A percentile compares a stretch with the other conserved stretches of the same genome.
phyloP scores from a whole-genome alignment of 92 coral and sea anemone genomes.

The Palythoa heliodiscus region DNA sequence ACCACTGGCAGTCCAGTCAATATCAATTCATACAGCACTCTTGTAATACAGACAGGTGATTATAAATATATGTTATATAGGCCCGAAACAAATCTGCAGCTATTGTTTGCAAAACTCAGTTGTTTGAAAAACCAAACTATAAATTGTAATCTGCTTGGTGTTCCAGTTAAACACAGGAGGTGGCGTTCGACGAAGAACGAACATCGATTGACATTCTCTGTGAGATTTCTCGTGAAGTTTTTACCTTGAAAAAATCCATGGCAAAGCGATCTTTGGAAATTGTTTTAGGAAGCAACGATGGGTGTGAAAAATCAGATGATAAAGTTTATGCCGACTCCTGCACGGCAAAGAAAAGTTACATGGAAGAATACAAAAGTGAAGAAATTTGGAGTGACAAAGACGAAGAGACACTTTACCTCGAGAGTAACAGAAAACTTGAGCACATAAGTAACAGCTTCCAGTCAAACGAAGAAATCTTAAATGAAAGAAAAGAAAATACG shows the following conservation, averaged over 20 bases:
- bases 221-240: not conserved
- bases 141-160: conserved; percentile 56
- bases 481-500: not conserved
- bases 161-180: conserved; percentile 33
- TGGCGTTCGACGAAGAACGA: conserved; percentile 7
- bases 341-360: conserved; percentile 13
- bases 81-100: conserved; percentile 70
- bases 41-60: conserved; percentile 55
- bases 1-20: conserved; percentile 69
- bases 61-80: conserved; percentile 68
- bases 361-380: not conserved
- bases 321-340: conserved; percentile 12
- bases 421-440: not conserved
- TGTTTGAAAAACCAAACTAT: conserved; percentile 71
- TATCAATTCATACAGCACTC: conserved; percentile 56
- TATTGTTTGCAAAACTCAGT: conserved; percentile 65
- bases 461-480: not conserved
- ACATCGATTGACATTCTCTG: not conserved
- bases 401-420: conserved; percentile 10
- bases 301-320: conserved; percentile 31
- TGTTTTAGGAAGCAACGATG: not conserved
- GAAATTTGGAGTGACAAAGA: conserved; percentile 10
- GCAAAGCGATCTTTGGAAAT: conserved; percentile 6
- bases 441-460: not conserved
- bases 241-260: not conserved